Evolutionary conservation across 2,113 vertebrate genomes (phyloP).

Genomic region (Anser brachyrhynchus): DNA sequence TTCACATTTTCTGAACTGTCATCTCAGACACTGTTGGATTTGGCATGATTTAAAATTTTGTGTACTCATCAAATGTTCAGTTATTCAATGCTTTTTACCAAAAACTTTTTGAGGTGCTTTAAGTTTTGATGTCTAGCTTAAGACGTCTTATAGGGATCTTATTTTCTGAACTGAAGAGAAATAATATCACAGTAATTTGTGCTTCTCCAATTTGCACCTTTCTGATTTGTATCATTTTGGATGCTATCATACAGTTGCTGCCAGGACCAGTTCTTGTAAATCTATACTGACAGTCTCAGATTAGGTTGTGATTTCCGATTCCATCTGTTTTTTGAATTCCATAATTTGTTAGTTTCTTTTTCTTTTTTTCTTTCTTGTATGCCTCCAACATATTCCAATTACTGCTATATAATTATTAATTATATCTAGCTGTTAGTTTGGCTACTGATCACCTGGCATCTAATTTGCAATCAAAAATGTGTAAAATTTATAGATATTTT

Average conservation of each 20-base stretch:
- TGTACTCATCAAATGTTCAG: background rate
- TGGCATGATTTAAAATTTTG: background rate
- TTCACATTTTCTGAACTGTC: background rate
- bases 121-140: background rate
- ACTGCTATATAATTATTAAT: background rate
- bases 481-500: constrained; percentile 6
- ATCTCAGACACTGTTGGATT: background rate
- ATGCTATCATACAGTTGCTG: background rate
- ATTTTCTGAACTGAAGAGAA: background rate
- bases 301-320: background rate
- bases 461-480: background rate
- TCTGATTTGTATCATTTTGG: background rate
- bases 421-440: background rate
- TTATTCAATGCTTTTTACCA: background rate
- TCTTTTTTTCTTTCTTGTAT: background rate
- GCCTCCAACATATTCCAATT: background rate
- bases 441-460: background rate
- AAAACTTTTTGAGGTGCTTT: background rate
- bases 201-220: background rate
- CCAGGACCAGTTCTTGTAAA: background rate
- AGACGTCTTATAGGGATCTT: background rate
- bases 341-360: background rate
- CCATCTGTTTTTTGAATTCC: background rate
- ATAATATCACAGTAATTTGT: background rate
- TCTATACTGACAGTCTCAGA: background rate